These are phyloP conservation scores for Saccostrea echinata DNA, from an alignment of 1,140 invertebrate genomes.

Conservation along the genomic window DNA sequence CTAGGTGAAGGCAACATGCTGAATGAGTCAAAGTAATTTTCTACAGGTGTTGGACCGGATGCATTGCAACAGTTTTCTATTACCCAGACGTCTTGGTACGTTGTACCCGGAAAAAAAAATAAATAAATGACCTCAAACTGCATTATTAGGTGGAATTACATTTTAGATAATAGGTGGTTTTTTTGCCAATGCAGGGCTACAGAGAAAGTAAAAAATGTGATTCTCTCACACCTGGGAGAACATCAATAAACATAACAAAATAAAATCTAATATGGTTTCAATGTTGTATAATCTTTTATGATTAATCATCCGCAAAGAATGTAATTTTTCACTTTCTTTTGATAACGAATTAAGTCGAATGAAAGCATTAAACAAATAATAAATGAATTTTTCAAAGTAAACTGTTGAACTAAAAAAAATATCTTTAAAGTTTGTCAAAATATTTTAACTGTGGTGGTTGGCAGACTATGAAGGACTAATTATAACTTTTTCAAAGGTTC, in stretches of 20 bases:
- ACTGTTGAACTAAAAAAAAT: constrained; percentile 7
- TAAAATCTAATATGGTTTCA: constrained; percentile 16
- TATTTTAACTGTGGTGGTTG: neutral
- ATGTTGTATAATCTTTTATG: constrained; percentile 13
- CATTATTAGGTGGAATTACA: neutral
- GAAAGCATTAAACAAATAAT: constrained; percentile 10
- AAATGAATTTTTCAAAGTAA: constrained; percentile 8
- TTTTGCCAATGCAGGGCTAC: neutral
- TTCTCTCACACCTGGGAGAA: neutral
- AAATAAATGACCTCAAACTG: neutral
- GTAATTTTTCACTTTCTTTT: constrained; percentile 26
- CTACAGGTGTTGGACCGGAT: constrained; percentile 1
- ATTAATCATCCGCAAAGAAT: constrained; percentile 18
- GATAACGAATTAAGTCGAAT: neutral
- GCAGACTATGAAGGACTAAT: neutral
- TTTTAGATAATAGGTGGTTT: neutral
- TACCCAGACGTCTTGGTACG: neutral
- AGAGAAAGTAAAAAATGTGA: neutral
- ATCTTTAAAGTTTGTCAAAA: constrained; percentile 20
- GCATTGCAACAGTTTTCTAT: neutral
- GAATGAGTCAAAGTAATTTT: neutral
- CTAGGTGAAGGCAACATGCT: neutral
- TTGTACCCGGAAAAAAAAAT: constrained; percentile 16
- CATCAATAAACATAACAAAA: neutral
- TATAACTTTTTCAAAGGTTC: constrained; percentile 15